These are phyloP conservation scores for Cephalopterus ornatus DNA, from an alignment of 2,113 vertebrate species.

Conservation along the genomic window DNA sequence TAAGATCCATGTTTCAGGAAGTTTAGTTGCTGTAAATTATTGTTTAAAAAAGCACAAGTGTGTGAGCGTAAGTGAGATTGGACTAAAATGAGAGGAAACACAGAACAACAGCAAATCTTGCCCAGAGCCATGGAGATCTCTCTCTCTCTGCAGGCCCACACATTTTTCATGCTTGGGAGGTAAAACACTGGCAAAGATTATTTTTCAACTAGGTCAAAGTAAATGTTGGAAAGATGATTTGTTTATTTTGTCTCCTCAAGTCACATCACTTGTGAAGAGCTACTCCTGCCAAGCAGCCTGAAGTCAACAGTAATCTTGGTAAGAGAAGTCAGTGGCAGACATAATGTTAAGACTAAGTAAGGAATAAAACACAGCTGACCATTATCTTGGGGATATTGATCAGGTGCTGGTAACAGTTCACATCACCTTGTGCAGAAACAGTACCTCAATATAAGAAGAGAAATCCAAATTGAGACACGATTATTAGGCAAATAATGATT, in stretches of 20 bases:
- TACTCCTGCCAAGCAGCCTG: not conserved
- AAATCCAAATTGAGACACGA: not conserved
- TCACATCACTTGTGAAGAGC: not conserved
- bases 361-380: not conserved
- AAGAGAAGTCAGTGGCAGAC: not conserved
- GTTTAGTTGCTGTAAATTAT: not conserved
- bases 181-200: slow-evolving; percentile 10
- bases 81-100: not conserved
- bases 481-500: not conserved
- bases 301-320: slow-evolving; percentile 25
- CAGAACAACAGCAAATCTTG: not conserved
- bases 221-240: slow-evolving; percentile 12
- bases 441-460: not conserved
- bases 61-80: not conserved
- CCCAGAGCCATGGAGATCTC: not conserved
- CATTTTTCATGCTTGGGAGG: not conserved
- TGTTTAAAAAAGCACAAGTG: not conserved
- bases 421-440: not conserved
- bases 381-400: not conserved
- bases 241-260: slow-evolving; percentile 39
- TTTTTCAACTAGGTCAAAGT: slow-evolving; percentile 45
- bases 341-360: not conserved
- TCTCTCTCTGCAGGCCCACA: not conserved
- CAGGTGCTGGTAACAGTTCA: not conserved
- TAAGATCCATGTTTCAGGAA: not conserved